phyloP scores from a whole-genome alignment of 92 coral and sea anemone species.

The Heliopora coerulea region DNA sequence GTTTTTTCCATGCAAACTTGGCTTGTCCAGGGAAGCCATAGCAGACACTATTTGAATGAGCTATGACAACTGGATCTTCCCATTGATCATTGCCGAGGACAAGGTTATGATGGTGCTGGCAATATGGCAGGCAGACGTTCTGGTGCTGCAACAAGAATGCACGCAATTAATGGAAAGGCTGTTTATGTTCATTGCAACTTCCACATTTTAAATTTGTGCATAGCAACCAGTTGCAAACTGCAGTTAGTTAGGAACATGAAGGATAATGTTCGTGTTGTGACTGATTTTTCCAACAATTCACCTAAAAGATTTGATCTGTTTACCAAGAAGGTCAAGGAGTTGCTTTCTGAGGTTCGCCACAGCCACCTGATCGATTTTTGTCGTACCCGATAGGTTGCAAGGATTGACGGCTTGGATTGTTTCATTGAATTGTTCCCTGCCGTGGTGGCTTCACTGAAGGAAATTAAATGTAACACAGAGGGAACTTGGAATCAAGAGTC shows the following conservation, averaged over 20 bases:
- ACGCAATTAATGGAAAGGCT: slow-evolving; percentile 43
- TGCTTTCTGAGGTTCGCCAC: slow-evolving; percentile 47
- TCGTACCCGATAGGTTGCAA: slow-evolving; percentile 55
- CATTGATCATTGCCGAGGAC: slow-evolving; percentile 66
- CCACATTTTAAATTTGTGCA: slow-evolving; percentile 52
- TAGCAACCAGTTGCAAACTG: slow-evolving; percentile 54
- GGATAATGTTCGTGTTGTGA: slow-evolving; percentile 50
- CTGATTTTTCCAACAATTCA: slow-evolving; percentile 54
- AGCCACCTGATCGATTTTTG: slow-evolving; percentile 50
- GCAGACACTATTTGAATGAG: slow-evolving; percentile 46
- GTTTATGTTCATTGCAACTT: slow-evolving; percentile 39
- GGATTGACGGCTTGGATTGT: slow-evolving; percentile 50
- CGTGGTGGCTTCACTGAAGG: slow-evolving; percentile 21
- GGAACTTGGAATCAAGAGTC: slow-evolving; percentile 25
- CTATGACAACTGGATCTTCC: slow-evolving; percentile 53
- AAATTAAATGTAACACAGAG: slow-evolving; percentile 18
- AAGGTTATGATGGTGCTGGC: slow-evolving; percentile 74
- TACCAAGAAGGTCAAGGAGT: slow-evolving; percentile 43
- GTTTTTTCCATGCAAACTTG: slow-evolving; percentile 54
- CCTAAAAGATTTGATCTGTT: slow-evolving; percentile 56
- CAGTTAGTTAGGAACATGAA: slow-evolving; percentile 62
- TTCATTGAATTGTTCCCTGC: slow-evolving; percentile 52
- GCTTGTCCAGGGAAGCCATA: slow-evolving; percentile 57
- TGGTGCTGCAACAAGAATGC: slow-evolving; percentile 63
- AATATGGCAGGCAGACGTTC: slow-evolving; percentile 64